Evolutionary conservation across 2,888 invertebrate genomes (phyloP).

Genomic region (Lomographa bimaculata): DNA sequence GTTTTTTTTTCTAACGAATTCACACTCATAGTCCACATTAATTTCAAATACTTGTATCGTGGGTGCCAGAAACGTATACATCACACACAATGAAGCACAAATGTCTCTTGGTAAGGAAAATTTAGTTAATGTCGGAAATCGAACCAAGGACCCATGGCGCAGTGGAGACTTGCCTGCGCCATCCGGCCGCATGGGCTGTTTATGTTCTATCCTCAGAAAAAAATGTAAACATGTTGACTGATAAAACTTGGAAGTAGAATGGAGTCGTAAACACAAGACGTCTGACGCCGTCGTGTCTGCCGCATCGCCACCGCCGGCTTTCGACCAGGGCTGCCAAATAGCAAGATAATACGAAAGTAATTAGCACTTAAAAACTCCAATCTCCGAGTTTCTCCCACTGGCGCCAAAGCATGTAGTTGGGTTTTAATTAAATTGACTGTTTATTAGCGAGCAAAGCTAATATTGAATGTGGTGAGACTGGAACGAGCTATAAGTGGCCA

Average conservation of each 20-base stretch:
- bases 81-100: too few relatives aligned
- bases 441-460: slow-evolving; percentile 13
- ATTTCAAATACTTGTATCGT: too few relatives aligned
- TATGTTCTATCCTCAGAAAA: too few relatives aligned
- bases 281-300: slow-evolving; percentile 48
- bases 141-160: too few relatives aligned
- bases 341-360: slow-evolving; percentile 26
- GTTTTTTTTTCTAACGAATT: too few relatives aligned
- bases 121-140: too few relatives aligned
- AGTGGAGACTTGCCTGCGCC: too few relatives aligned
- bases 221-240: slow-evolving; percentile 66
- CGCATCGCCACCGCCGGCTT: slow-evolving; percentile 29
- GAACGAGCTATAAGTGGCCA: slow-evolving; percentile 7
- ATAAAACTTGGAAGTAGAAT: slow-evolving; percentile 54
- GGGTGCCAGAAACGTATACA: too few relatives aligned
- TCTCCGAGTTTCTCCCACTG: slow-evolving; percentile 18
- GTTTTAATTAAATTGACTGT: slow-evolving; percentile 26
- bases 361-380: slow-evolving; percentile 32
- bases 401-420: slow-evolving; percentile 22
- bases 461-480: slow-evolving; percentile 14
- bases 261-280: slow-evolving; percentile 55
- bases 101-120: too few relatives aligned
- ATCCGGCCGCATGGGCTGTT: too few relatives aligned
- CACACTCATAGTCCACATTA: too few relatives aligned
- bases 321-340: slow-evolving; percentile 39